Conservation (phyloP, 2,113 vertebrate genomes). For the Mirza zaza region DNA sequence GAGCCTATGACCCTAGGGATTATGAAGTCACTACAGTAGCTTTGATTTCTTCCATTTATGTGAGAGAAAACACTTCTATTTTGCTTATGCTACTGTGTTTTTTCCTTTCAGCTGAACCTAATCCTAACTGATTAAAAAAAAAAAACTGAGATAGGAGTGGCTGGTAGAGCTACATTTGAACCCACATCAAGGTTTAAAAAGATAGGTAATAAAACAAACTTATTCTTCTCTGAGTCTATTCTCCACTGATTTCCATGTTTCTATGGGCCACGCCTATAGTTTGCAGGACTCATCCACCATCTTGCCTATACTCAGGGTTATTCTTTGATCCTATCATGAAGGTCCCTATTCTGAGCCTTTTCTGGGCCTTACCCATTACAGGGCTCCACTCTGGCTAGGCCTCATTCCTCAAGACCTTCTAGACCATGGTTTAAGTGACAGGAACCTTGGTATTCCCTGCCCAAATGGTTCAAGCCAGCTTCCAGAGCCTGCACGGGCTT, state of each 20-base stretch:
- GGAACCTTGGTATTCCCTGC: background rate
- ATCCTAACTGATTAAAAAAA: conserved; percentile 20
- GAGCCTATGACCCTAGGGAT: background rate
- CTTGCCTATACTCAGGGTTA: background rate
- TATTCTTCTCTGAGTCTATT: background rate
- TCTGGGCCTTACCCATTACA: background rate
- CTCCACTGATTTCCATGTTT: background rate
- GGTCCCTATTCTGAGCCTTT: background rate
- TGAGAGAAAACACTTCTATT: background rate
- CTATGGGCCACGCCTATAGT: background rate
- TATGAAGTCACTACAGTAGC: background rate
- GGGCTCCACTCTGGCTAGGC: background rate
- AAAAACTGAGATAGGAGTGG: background rate
- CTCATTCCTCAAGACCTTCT: background rate
- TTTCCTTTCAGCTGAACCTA: background rate
- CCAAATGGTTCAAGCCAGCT: background rate
- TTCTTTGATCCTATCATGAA: background rate
- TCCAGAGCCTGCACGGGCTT: background rate
- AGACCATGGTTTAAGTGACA: background rate
- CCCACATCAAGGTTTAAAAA: background rate
- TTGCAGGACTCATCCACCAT: background rate
- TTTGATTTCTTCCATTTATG: background rate
- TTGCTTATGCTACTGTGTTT: background rate
- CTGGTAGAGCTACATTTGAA: conserved; percentile 4
- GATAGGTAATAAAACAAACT: background rate